Conservation (phyloP, 2,113 vertebrate genomes). For the Sinocyclocheilus rhinocerous region DNA sequence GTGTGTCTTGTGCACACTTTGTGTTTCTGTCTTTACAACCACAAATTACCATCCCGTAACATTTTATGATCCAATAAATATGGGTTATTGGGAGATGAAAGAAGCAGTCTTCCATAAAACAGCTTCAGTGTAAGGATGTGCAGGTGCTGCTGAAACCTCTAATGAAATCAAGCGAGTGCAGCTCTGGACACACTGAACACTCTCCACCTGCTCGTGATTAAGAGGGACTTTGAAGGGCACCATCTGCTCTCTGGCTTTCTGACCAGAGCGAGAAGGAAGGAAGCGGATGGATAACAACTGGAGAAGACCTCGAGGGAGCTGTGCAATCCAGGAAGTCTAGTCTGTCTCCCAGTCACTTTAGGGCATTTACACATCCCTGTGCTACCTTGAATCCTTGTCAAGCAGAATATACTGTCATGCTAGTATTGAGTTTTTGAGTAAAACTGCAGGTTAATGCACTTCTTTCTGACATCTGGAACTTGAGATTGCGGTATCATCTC, state of each 20-base stretch:
- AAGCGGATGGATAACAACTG: background rate
- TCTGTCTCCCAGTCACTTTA: slow-evolving; percentile 6
- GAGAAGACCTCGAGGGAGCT: slow-evolving; percentile 15
- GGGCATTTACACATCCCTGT: background rate
- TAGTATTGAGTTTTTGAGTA: background rate
- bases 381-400: slow-evolving; percentile 14
- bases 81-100: slow-evolving; percentile 29
- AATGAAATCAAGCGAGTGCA: background rate
- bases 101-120: slow-evolving; percentile 9
- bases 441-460: slow-evolving; percentile 12
- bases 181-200: background rate
- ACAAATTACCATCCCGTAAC: slow-evolving; percentile 2
- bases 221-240: slow-evolving; percentile 3
- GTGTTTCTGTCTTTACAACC: slow-evolving; percentile 17
- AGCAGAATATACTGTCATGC: slow-evolving; percentile 10
- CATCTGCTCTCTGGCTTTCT: background rate
- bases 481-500: slow-evolving; percentile 1
- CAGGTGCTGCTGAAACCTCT: slow-evolving; percentile 11
- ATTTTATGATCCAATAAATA: slow-evolving; percentile 14
- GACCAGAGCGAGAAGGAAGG: background rate
- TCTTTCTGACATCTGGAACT: background rate
- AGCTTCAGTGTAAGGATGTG: slow-evolving; percentile 7
- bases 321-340: slow-evolving; percentile 13
- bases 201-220: slow-evolving; percentile 22
- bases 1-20: background rate